A percentile compares a stretch with the other conserved stretches of the same genome.
Evolutionary conservation across 2,888 invertebrate species (phyloP).

Genomic region (Stenurella melanura): DNA sequence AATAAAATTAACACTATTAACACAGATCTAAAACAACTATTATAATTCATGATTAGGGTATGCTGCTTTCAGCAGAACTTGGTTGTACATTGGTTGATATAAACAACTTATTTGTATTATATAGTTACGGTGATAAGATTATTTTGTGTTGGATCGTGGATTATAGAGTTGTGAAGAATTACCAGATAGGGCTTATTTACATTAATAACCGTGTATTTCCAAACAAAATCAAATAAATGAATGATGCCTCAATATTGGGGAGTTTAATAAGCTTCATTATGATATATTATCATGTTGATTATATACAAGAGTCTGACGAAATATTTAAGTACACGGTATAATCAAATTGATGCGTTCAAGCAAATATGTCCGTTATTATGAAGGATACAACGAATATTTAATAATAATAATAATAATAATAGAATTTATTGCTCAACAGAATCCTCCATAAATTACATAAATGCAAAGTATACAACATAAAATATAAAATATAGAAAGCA

Average conservation of each 20-base stretch:
- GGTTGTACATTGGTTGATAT: not conserved
- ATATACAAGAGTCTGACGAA: too few species aligned
- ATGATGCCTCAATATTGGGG: not conserved
- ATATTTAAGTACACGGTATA: too few species aligned
- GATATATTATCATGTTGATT: not conserved
- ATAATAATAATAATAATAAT: too few species aligned
- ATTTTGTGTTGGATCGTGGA: slow-evolving; percentile 1
- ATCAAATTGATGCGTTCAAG: too few species aligned
- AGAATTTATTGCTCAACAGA: too few species aligned
- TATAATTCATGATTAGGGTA: not conserved
- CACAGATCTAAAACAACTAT: not conserved
- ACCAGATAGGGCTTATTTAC: not conserved
- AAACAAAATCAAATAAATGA: not conserved
- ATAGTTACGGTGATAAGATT: slow-evolving; percentile 7
- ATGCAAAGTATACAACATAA: too few species aligned
- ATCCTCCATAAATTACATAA: too few species aligned
- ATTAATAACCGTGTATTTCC: not conserved
- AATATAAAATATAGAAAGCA: too few species aligned
- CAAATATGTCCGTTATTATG: too few species aligned
- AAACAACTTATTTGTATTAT: not conserved
- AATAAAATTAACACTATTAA: not conserved
- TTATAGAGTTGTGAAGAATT: not conserved
- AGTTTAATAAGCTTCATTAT: not conserved
- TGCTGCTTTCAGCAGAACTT: not conserved
- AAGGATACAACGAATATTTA: too few species aligned